Conservation (phyloP, 2,113 vertebrate species). For the Genyomyrus donnyi region DNA sequence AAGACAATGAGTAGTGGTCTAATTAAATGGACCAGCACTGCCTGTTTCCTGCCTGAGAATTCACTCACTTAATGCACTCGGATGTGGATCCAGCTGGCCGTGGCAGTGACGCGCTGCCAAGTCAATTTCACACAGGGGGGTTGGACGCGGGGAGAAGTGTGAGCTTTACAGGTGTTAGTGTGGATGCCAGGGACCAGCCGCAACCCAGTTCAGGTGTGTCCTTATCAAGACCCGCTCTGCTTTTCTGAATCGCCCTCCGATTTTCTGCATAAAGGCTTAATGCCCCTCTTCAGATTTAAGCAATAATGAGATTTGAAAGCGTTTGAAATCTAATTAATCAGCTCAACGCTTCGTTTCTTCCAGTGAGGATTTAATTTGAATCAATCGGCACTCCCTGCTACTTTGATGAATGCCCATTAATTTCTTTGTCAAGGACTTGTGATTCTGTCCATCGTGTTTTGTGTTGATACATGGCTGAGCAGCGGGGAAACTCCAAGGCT, state of each 20-base stretch:
- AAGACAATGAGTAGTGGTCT: not conserved
- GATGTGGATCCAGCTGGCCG: not conserved
- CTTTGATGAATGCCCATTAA: slow-evolving; percentile 8
- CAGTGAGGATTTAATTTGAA: slow-evolving; percentile 15
- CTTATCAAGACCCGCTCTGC: not conserved
- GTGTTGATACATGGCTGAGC: not conserved
- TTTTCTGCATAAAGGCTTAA: not conserved
- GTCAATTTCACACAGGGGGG: not conserved
- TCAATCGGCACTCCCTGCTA: not conserved
- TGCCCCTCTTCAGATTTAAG: not conserved
- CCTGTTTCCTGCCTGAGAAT: not conserved
- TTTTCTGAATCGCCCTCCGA: not conserved
- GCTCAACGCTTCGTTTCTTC: slow-evolving; percentile 8
- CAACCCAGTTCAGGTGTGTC: not conserved
- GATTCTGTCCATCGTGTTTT: not conserved
- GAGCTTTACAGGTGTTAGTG: not conserved
- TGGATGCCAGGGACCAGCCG: not conserved
- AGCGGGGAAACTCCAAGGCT: not conserved
- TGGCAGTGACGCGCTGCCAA: not conserved
- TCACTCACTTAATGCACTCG: not conserved
- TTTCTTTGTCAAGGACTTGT: slow-evolving; percentile 11
- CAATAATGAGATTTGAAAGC: slow-evolving; percentile 8
- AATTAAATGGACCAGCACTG: not conserved
- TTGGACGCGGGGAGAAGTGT: not conserved
- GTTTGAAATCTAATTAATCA: slow-evolving; percentile 20